A percentile compares a stretch with the other conserved stretches of the same genome.
Conservation (phyloP, 2,113 vertebrate species). For the Sinocyclocheilus grahami region DNA sequence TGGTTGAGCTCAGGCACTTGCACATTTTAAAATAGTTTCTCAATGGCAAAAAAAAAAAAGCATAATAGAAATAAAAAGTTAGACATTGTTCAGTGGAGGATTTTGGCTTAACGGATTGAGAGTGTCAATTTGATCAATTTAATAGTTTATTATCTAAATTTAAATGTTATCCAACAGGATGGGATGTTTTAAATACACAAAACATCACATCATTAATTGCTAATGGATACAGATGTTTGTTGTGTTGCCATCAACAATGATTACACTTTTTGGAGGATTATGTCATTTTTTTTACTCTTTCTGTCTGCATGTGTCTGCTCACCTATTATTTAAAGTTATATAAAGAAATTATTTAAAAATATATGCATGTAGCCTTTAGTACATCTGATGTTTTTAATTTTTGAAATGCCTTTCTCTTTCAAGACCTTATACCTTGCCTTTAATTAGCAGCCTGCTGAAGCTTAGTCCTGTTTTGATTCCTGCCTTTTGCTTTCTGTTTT, state of each 20-base stretch:
- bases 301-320: not conserved
- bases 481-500: constrained; percentile 10
- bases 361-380: not conserved
- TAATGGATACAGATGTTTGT: too few relatives aligned
- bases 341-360: too few relatives aligned
- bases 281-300: too few relatives aligned
- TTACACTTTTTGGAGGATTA: too few relatives aligned
- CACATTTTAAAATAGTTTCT: not conserved
- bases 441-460: not conserved
- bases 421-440: not conserved
- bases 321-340: not conserved
- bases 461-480: not conserved
- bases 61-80: not conserved
- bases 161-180: too few relatives aligned
- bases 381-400: not conserved
- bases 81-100: too few relatives aligned
- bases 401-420: not conserved
- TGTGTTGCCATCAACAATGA: too few relatives aligned
- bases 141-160: too few relatives aligned
- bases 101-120: not conserved
- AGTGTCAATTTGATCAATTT: not conserved
- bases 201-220: too few relatives aligned
- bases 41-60: not conserved
- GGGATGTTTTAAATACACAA: too few relatives aligned
- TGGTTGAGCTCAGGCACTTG: not conserved